Percentiles rank a stretch among this genome's conserved stretches.
phyloP scores from a whole-genome alignment of 2,113 vertebrate genomes.

The Climacteris rufus region DNA sequence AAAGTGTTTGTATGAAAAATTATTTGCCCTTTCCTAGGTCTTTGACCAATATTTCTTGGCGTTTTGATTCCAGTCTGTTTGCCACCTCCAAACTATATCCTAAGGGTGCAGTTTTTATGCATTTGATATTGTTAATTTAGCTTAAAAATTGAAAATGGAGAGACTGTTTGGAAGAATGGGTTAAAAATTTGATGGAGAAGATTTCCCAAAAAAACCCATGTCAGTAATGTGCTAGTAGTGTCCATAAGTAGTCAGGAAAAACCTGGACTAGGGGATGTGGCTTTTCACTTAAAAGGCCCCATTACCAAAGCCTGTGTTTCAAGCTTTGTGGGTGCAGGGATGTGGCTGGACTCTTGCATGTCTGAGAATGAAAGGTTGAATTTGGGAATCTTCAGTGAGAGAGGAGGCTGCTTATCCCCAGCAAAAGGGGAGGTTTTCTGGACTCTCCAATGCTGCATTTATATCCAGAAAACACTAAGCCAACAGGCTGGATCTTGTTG shows the following conservation, averaged over 20 bases:
- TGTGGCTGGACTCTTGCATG: rapidly evolving
- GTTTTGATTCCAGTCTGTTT: neutral
- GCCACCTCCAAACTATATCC: neutral
- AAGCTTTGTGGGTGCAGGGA: neutral
- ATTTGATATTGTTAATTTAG: neutral
- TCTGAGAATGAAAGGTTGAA: neutral
- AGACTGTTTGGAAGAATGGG: neutral
- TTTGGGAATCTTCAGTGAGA: neutral
- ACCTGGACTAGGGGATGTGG: neutral
- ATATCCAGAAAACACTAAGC: neutral
- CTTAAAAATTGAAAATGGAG: neutral
- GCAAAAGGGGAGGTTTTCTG: neutral
- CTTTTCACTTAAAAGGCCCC: neutral
- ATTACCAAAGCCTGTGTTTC: neutral
- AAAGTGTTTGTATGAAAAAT: rapidly evolving
- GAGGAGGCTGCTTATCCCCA: neutral
- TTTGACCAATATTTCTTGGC: neutral
- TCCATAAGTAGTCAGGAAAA: neutral
- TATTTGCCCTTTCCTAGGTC: neutral
- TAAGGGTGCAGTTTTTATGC: neutral
- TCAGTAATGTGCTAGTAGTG: neutral
- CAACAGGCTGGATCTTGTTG: neutral
- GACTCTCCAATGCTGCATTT: neutral
- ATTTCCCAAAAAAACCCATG: neutral
- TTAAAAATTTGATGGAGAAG: neutral